Evolutionary conservation across 2,113 vertebrate species (phyloP), one percentile per base, ranked within the genome.

Genomic region (Gadus chalcogrammus): DNA sequence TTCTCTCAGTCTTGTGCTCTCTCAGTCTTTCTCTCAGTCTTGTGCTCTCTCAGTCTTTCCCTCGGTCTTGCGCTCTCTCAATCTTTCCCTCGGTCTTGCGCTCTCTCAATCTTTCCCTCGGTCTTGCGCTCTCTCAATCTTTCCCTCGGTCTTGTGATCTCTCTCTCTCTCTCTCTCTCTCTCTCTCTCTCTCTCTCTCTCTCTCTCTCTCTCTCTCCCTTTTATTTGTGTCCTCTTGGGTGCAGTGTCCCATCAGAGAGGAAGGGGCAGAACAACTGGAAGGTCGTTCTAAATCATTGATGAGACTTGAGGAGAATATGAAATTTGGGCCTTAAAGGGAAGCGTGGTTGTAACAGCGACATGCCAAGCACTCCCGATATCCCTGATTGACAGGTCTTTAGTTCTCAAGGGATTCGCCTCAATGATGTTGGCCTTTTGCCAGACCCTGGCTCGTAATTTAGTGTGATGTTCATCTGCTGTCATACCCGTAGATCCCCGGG

Each of bases 221-320:
- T 24, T 24, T 24, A 24, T 48, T 13, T 48, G 42, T 48, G 42
- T 48, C 42, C 42, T 48, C 42, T 48, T 7, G 42, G 42, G 42
- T 48, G 42, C 11, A 13, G 5, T 2, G 42, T 48, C 42, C 42
- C 42, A 48, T 48, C 42, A 48, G 42, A 48, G 12, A 48, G 42
- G 11, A 1, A 48, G 6, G 12, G 42, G 42, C 42, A 48, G 42
- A 48, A 48, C 42, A 9, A 48, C 9, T 48, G 42, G 42, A 48
- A 71, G 77, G 82, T 84, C 76, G 68, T 74, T 76, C 72, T 81
- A 68, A 81, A 84, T 85, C 82, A 84, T 76, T 79, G 82, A 85
- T 72, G 81, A 72, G 64, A 75, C 63, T 72, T 59, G 73, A 83
- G 73, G 79, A 65, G 69, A 69, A 71, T 71, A 53, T 64, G 42